Percentiles rank a stretch among this genome's conserved stretches.
phyloP scores from a whole-genome alignment of 2,888 invertebrate genomes.

The Lagria hirta region DNA sequence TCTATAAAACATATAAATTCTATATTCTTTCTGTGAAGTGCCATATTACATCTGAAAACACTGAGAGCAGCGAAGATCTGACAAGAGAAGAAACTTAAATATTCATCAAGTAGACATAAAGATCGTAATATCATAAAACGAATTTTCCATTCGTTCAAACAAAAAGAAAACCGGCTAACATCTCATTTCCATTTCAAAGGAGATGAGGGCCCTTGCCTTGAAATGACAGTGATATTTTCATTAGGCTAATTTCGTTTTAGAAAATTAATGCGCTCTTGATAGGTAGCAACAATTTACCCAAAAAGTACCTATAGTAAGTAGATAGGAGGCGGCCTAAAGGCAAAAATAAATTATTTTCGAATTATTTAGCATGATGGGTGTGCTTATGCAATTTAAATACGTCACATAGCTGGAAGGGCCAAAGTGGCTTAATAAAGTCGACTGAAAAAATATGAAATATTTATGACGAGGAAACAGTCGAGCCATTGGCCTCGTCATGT shows the following conservation, averaged over 20 bases:
- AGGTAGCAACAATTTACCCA: no score
- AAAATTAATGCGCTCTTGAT: constrained; percentile 39
- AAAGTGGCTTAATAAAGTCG: constrained; percentile 44
- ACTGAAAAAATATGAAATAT: constrained; percentile 48
- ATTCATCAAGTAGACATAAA: constrained; percentile 53
- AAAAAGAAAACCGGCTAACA: constrained; percentile 41
- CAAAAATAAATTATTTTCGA: constrained; percentile 48
- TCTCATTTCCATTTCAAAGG: constrained; percentile 46
- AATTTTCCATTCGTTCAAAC: constrained; percentile 52
- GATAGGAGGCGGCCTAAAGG: no score
- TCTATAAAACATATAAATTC: constrained; percentile 49
- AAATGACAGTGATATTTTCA: constrained; percentile 51
- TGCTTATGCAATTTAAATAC: constrained; percentile 52
- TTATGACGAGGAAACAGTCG: constrained; percentile 43
- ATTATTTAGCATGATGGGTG: constrained; percentile 48
- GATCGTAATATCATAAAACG: constrained; percentile 53
- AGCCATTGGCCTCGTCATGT: constrained; percentile 44
- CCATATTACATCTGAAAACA: constrained; percentile 43
- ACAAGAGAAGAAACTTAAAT: constrained; percentile 49
- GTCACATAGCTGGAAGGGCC: constrained; percentile 47
- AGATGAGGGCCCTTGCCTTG: constrained; percentile 3
- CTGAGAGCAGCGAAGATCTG: constrained; percentile 43
- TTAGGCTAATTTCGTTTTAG: constrained; percentile 48
- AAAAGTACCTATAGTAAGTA: no score
- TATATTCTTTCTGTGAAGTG: constrained; percentile 48